phyloP scores from a whole-genome alignment of 2,888 invertebrate genomes.

The Dolichopus griseipennis region DNA sequence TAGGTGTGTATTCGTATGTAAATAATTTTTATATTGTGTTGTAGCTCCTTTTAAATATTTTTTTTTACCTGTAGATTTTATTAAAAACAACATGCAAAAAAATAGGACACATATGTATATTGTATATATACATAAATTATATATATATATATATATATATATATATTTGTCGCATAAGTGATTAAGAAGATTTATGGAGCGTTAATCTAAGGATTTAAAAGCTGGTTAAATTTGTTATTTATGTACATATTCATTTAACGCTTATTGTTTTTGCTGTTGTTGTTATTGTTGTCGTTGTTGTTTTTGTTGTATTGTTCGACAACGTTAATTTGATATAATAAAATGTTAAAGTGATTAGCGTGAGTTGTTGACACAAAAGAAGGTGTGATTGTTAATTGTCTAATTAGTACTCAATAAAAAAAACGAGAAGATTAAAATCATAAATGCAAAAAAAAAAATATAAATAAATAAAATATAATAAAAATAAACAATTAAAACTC shows the following conservation, averaged over 20 bases:
- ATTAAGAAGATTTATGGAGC: neutral
- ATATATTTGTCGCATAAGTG: neutral
- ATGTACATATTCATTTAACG: neutral
- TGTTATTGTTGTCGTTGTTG: no score
- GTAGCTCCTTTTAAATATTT: no score
- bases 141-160: neutral
- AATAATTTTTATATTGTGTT: no score
- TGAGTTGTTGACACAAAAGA: neutral
- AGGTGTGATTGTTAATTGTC: neutral
- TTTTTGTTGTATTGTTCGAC: no score
- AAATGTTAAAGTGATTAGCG: constrained; percentile 1
- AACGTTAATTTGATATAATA: neutral
- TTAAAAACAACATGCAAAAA: no score
- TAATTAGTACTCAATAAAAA: neutral
- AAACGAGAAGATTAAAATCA: neutral
- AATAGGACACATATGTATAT: no score
- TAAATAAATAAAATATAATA: no score
- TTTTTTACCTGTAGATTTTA: neutral
- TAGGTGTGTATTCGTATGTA: no score
- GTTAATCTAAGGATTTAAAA: neutral
- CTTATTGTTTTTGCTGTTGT: no score
- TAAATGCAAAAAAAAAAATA: no score
- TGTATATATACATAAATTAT: no score
- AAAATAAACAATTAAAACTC: no score
- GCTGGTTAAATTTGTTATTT: neutral